Conservation (phyloP, 2,113 vertebrate species). For the Sinocyclocheilus anophthalmus region DNA sequence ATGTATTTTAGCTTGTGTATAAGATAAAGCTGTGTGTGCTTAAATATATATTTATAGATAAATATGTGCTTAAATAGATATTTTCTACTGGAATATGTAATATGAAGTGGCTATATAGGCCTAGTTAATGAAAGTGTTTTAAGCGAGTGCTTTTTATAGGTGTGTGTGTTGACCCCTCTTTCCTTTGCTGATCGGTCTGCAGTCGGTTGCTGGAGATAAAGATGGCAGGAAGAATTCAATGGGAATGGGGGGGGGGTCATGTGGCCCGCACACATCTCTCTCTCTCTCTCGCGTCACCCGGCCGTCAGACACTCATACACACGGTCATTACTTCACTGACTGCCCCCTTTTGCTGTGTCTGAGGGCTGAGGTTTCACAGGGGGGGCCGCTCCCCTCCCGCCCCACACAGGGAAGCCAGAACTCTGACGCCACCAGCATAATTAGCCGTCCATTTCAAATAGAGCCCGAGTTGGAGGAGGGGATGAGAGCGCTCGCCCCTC, state of each 20-base stretch:
- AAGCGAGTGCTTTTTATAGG: constrained; percentile 31
- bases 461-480: constrained; percentile 46
- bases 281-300: neutral
- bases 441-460: constrained; percentile 55
- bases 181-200: constrained; percentile 22
- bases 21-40: neutral
- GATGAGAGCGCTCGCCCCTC: constrained; percentile 37
- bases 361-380: constrained; percentile 43
- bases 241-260: constrained; percentile 41
- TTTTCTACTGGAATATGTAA: neutral
- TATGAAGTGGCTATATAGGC: neutral
- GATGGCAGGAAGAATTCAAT: constrained; percentile 45
- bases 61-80: neutral
- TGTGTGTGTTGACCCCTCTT: constrained; percentile 32
- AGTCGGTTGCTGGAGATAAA: constrained; percentile 19
- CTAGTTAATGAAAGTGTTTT: constrained; percentile 18
- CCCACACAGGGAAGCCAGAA: constrained; percentile 44
- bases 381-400: constrained; percentile 36
- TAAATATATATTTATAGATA: neutral
- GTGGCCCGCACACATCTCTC: constrained; percentile 17
- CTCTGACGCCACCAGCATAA: constrained; percentile 56
- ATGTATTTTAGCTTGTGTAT: neutral
- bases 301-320: constrained; percentile 28
- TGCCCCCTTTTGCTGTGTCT: constrained; percentile 46
- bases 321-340: constrained; percentile 37